Evolutionary conservation across 2,888 invertebrate species (phyloP).

Genomic region (Rhamphomyia laevipes): DNA sequence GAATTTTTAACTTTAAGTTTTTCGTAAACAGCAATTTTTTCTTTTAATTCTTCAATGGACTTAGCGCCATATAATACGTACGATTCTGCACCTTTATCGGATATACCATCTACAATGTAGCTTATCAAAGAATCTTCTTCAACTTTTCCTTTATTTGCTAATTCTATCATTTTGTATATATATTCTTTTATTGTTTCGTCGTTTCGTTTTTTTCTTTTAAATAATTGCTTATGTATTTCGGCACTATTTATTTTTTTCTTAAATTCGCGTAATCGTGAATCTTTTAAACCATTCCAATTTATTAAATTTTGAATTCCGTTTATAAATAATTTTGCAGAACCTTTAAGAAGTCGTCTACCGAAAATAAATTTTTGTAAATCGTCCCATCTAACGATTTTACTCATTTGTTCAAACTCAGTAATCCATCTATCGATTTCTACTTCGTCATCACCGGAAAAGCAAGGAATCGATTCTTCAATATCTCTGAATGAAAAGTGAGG

Average conservation of each 20-base stretch:
- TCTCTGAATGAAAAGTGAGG: no score
- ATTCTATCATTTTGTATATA: not conserved
- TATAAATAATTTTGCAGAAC: no score
- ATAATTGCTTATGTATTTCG: not conserved
- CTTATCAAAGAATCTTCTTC: not conserved
- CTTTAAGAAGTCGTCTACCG: no score
- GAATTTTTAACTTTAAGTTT: conserved; percentile 3
- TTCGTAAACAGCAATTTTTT: conserved; percentile 1
- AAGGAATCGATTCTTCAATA: no score
- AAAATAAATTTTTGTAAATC: no score
- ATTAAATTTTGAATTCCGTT: no score
- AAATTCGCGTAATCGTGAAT: no score
- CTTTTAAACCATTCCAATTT: no score
- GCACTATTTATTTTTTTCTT: not conserved
- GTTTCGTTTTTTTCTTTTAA: not conserved
- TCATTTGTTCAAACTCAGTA: no score
- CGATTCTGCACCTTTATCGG: conserved; percentile 20
- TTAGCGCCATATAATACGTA: conserved; percentile 3
- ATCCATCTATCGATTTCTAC: no score
- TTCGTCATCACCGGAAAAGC: no score
- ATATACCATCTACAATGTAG: conserved; percentile 32
- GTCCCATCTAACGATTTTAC: no score
- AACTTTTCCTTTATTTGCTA: not conserved
- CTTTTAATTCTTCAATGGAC: conserved; percentile 1
- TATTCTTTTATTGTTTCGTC: not conserved